Conservation (phyloP, 2,797 vertebrate genomes). For the Ctenopoma multispine region DNA sequence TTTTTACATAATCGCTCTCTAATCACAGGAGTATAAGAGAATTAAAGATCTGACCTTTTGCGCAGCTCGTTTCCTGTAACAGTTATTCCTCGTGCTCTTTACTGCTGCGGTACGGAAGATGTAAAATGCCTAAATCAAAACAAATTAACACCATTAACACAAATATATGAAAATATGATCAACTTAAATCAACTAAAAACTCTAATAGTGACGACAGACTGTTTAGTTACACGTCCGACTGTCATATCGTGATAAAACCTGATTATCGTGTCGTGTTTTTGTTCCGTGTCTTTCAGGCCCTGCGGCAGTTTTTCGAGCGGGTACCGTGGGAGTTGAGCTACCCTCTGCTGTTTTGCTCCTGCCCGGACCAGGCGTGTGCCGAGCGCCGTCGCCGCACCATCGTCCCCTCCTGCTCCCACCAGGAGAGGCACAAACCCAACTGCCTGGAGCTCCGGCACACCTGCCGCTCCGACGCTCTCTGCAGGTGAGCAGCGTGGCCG, state of each 20-base stretch:
- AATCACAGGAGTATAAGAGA: background rate
- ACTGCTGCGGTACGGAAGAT: background rate
- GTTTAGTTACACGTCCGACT: too few species aligned
- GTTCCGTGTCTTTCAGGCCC: slow-evolving; percentile 69
- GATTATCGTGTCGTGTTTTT: background rate
- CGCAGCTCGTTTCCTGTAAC: background rate
- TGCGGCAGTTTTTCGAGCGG: slow-evolving; percentile 95
- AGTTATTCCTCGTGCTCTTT: background rate
- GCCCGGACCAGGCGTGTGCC: slow-evolving; percentile 91
- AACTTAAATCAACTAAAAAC: too few species aligned
- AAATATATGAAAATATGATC: too few species aligned
- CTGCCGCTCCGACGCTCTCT: slow-evolving; percentile 90
- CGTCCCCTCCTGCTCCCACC: slow-evolving; percentile 92
- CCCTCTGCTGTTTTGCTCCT: slow-evolving; percentile 96
- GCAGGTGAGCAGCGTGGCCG: slow-evolving; percentile 83
- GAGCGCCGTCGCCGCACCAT: slow-evolving; percentile 94
- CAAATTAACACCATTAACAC: background rate
- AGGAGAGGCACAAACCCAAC: slow-evolving; percentile 89
- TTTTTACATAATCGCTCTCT: background rate
- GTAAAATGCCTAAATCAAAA: background rate
- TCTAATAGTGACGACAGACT: too few species aligned
- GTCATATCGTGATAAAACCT: too few species aligned
- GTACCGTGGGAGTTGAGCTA: slow-evolving; percentile 92
- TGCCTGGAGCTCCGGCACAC: slow-evolving; percentile 88
- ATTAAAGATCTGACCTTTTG: background rate